Conservation (phyloP, 1,140 invertebrate genomes). For the Lamellibrachia luymesi region DNA sequence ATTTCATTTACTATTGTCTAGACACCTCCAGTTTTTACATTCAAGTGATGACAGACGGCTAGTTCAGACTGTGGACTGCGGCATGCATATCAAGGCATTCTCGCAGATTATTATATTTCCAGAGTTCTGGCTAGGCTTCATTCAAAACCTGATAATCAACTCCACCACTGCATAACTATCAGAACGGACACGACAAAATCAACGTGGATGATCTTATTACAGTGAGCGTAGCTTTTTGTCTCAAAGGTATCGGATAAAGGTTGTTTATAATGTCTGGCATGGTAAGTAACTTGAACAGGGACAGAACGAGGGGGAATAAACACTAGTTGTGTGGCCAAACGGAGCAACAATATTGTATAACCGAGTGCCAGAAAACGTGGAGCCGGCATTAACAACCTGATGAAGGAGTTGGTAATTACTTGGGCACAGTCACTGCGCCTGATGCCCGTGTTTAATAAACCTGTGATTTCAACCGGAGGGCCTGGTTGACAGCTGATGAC, state of each 20-base stretch:
- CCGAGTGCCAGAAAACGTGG: background rate
- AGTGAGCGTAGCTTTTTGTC: background rate
- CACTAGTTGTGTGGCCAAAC: background rate
- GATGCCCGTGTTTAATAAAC: background rate
- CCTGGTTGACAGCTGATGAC: background rate
- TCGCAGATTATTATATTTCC: background rate
- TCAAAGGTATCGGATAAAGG: background rate
- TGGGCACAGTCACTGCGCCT: no score
- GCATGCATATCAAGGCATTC: background rate
- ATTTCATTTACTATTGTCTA: background rate
- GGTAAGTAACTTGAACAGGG: background rate
- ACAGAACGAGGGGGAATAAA: background rate
- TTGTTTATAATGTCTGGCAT: background rate
- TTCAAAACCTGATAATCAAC: background rate
- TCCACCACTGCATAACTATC: background rate
- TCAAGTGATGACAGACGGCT: background rate
- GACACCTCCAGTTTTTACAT: background rate
- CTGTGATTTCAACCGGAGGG: background rate
- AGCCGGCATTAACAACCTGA: background rate
- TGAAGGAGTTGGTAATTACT: background rate
- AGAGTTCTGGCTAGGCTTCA: background rate
- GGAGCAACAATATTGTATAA: background rate
- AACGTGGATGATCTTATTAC: background rate
- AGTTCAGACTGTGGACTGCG: background rate
- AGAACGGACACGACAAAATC: background rate